phyloP scores from a whole-genome alignment of 2,113 vertebrate genomes.

The Hassar affinis region DNA sequence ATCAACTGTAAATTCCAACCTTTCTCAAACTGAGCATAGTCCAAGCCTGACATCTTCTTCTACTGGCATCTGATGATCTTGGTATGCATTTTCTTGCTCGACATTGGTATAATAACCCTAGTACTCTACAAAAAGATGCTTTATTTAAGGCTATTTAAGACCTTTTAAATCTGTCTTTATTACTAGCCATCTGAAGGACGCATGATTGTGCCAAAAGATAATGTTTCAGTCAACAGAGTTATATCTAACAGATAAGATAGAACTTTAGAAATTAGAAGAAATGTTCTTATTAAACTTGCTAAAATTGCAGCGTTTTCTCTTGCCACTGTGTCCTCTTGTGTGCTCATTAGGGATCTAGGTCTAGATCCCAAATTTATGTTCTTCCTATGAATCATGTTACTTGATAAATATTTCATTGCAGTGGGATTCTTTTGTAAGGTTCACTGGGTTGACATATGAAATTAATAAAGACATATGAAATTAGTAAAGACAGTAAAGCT shows the following conservation, averaged over 20 bases:
- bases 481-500: not conserved
- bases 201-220: not conserved
- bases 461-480: not conserved
- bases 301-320: not conserved
- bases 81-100: not conserved
- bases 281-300: not conserved
- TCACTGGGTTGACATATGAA: not conserved
- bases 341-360: not conserved
- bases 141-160: not conserved
- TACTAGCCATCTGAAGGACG: too few relatives aligned
- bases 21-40: not conserved
- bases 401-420: not conserved
- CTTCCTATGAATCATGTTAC: not conserved
- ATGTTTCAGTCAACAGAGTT: not conserved
- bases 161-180: not conserved
- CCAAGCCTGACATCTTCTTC: not conserved
- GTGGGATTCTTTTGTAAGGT: not conserved
- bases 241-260: too few relatives aligned
- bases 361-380: not conserved
- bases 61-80: not conserved
- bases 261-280: not conserved
- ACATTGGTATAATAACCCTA: not conserved
- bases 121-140: not conserved
- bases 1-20: too few relatives aligned
- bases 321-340: too few relatives aligned